Evolutionary conservation across 2,797 vertebrate genomes (phyloP).

Genomic region (Macropus fuliginosus): DNA sequence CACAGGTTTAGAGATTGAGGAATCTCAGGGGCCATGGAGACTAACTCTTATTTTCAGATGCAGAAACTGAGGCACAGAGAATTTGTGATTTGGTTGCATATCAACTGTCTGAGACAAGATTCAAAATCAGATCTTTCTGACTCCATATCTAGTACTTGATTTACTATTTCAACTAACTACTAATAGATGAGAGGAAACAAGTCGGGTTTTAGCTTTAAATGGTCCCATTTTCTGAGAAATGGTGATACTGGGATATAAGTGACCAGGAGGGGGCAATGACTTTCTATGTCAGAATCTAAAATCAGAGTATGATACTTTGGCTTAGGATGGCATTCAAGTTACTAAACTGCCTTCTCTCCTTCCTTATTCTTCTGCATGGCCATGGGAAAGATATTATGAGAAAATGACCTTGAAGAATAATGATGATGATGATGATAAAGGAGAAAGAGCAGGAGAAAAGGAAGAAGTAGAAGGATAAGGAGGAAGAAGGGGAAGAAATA

Average conservation of each 20-base stretch:
- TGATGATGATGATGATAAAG: not conserved
- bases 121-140: not conserved
- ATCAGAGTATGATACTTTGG: not conserved
- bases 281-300: not conserved
- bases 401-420: not conserved
- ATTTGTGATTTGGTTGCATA: not conserved
- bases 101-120: not conserved
- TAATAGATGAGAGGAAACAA: not conserved
- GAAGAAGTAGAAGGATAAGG: not conserved
- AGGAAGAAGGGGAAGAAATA: not conserved
- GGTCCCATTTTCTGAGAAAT: not conserved
- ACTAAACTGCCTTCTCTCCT: not conserved
- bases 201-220: not conserved
- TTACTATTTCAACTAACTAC: not conserved
- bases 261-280: not conserved
- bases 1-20: not conserved
- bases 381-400: not conserved
- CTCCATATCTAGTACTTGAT: not conserved
- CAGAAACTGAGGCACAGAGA: not conserved
- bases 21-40: not conserved
- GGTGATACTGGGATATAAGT: constrained; percentile 24
- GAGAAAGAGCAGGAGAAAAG: not conserved
- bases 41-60: not conserved
- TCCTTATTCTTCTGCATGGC: not conserved
- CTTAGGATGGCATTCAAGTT: not conserved